Evolutionary conservation across 1,140 invertebrate species (phyloP).

Genomic region (Patella vulgata): DNA sequence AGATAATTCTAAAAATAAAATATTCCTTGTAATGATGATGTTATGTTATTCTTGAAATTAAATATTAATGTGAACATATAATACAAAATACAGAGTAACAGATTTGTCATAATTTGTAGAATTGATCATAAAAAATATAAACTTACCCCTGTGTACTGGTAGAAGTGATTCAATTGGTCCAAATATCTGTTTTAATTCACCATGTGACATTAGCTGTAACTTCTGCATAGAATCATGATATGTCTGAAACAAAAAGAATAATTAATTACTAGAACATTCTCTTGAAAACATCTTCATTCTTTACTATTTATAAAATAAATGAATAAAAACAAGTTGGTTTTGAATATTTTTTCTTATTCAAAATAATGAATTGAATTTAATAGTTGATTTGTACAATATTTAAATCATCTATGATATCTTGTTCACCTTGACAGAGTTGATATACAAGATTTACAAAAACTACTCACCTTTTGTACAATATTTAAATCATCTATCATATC

Average conservation of each 20-base stretch:
- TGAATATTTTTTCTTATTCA: no score
- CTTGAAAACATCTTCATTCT: neutral
- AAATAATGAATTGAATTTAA: no score
- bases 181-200: conserved; percentile 69
- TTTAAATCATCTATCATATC: conserved; percentile 70
- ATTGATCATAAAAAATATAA: neutral
- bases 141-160: conserved; percentile 64
- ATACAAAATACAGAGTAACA: no score
- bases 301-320: no score
- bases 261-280: neutral
- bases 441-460: neutral
- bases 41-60: no score
- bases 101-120: no score
- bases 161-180: conserved; percentile 62
- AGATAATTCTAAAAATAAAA: conserved; percentile 2
- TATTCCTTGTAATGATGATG: conserved; percentile 2
- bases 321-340: no score
- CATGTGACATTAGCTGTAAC: conserved; percentile 66
- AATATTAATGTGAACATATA: no score
- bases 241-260: conserved; percentile 49
- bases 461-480: conserved; percentile 65
- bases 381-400: no score
- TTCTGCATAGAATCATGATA: conserved; percentile 69
- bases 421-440: neutral
- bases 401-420: no score